Evolutionary conservation across 2,113 vertebrate species (phyloP).

Genomic region (Strigops habroptila): DNA sequence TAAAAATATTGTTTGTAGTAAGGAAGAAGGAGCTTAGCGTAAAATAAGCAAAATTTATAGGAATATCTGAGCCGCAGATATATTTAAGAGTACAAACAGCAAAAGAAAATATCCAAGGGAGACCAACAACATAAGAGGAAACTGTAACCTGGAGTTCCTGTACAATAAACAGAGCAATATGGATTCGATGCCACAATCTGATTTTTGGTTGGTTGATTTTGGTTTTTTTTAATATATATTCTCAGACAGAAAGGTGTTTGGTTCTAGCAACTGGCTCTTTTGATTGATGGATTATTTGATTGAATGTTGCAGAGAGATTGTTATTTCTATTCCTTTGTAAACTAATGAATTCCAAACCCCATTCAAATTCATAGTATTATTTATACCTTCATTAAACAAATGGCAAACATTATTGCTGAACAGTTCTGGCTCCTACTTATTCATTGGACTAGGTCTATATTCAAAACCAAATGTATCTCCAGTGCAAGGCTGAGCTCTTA

Average conservation of each 20-base stretch:
- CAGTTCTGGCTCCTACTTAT: background rate
- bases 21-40: background rate
- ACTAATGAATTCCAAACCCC: conserved; percentile 5
- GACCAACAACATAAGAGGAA: background rate
- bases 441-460: background rate
- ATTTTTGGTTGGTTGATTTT: background rate
- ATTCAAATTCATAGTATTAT: conserved; percentile 8
- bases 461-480: background rate
- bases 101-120: conserved; percentile 13
- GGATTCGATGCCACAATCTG: background rate
- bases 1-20: background rate
- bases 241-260: conserved; percentile 6
- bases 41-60: conserved; percentile 33
- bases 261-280: background rate
- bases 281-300: conserved; percentile 1
- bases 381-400: conserved; percentile 10
- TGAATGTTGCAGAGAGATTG: background rate
- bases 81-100: background rate
- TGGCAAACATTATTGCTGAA: background rate
- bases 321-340: background rate
- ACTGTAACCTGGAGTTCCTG: background rate
- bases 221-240: background rate
- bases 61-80: background rate
- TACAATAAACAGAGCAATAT: background rate
- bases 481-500: background rate